These are phyloP conservation scores for Ophioninae sp. DNA, from an alignment of 2,888 invertebrate genomes.

Conservation along the genomic window DNA sequence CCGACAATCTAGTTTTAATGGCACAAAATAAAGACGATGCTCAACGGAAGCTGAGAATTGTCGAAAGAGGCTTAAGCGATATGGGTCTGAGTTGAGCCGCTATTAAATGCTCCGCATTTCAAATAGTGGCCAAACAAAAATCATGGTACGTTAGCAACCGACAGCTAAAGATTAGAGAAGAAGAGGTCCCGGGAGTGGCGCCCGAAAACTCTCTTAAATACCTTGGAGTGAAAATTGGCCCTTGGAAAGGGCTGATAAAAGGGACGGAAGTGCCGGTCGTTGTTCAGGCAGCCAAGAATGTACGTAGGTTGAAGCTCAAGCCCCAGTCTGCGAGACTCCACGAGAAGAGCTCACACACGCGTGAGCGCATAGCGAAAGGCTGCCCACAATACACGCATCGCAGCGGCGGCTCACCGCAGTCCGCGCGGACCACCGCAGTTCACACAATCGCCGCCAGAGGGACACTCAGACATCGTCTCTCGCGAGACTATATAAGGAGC, in stretches of 20 bases:
- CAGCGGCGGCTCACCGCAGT: too few species aligned
- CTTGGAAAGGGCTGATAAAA: slow-evolving; percentile 38
- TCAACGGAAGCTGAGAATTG: neutral
- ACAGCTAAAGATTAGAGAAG: neutral
- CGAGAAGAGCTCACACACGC: too few species aligned
- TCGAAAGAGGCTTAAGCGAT: fast-evolving
- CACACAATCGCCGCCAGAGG: too few species aligned
- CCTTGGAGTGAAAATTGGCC: slow-evolving; percentile 7
- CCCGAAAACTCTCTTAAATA: slow-evolving; percentile 12
- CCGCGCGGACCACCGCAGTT: too few species aligned
- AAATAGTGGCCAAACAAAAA: neutral
- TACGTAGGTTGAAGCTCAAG: slow-evolving; percentile 27
- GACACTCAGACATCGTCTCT: too few species aligned
- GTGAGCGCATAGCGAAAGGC: too few species aligned
- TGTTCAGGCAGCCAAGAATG: neutral
- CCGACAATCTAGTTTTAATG: slow-evolving; percentile 7
- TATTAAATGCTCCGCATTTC: slow-evolving; percentile 46
- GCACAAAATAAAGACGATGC: slow-evolving; percentile 7
- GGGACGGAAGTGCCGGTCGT: slow-evolving; percentile 24
- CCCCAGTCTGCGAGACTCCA: too few species aligned
- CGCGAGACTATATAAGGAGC: too few species aligned
- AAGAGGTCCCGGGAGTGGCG: neutral
- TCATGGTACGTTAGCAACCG: slow-evolving; percentile 52
- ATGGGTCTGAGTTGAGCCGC: slow-evolving; percentile 58
- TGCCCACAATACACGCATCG: too few species aligned